Evolutionary conservation across 2,113 vertebrate genomes (phyloP).

Genomic region (Hemicordylus capensis): DNA sequence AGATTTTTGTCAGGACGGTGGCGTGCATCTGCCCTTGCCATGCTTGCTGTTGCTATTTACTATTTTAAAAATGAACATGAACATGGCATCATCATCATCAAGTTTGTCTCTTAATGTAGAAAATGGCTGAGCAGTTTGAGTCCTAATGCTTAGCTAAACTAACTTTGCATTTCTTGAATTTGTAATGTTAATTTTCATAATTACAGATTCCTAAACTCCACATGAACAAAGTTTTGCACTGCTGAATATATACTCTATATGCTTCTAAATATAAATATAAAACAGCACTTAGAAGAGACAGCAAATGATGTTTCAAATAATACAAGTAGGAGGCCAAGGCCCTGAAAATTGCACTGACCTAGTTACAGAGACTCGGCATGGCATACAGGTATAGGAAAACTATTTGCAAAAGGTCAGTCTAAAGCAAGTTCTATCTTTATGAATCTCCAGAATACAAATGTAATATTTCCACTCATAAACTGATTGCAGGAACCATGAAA

Average conservation of each 20-base stretch:
- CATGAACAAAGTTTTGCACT: neutral
- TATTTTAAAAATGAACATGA: too few species aligned
- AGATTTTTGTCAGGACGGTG: too few species aligned
- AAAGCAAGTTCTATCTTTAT: neutral
- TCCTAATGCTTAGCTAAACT: neutral
- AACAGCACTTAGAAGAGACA: neutral
- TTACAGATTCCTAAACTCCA: neutral
- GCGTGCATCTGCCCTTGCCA: too few species aligned
- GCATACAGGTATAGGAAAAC: neutral
- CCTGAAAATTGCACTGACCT: neutral
- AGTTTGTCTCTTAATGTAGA: neutral
- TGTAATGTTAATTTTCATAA: neutral
- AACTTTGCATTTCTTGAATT: neutral
- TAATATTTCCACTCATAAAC: slow-evolving; percentile 9
- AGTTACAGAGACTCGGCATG: neutral
- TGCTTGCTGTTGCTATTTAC: too few species aligned
- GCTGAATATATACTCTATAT: neutral
- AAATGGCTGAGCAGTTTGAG: neutral
- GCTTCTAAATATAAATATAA: neutral
- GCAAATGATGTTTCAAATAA: neutral
- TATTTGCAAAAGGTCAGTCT: neutral
- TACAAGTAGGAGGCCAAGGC: neutral
- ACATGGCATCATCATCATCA: too few species aligned
- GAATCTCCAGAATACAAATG: neutral
- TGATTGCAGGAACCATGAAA: too few species aligned